Evolutionary conservation across 2,888 invertebrate species (phyloP), one percentile per base, ranked within the genome.

Genomic region (Noctua pronuba): DNA sequence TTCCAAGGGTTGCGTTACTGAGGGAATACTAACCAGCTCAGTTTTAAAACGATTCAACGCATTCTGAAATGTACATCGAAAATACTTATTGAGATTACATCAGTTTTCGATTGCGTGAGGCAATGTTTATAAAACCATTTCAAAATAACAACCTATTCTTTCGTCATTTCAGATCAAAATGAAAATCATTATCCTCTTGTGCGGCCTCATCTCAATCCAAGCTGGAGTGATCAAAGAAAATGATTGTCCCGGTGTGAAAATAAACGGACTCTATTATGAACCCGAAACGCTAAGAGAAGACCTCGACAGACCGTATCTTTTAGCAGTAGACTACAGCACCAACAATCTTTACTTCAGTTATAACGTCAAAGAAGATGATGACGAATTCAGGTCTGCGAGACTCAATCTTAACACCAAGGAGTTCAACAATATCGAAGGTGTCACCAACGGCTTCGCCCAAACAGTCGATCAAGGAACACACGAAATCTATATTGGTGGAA

Each of bases 261-360:
- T 95, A 55, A 88, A 92, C 16, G 91, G 89, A 8, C 65, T 90
- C 0, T 92, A 92, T 75, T 88, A 94, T 58, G 93, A 94, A 4
- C 85, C 83, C 6, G 95, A 95, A 88, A 80, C 91, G 0, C 85
- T 95, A 0, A 92, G 91, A 66, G 76, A 88, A 31, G 91, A 90
- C 2, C 76, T 95, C 1, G 95, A 94, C 73, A 90, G 94, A 79
- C 95, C 95, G 0, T 95, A 94, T 67, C 87, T 93, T 6, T 84
- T 96, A 58, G 88, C 93, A 2, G 92, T 94, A 24, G 95, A 95
- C 73, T 90, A 92, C 82, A 92, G 90, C 77, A 93, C 91, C 0
- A 93, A 95, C 73, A 92, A 89, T 3, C 79, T 95, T 0, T 96
- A 94, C 82, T 96, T 95, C 82, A 96, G 95, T 75, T 94, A 94